Conservation (phyloP, 2,888 invertebrate genomes). For the Stenoptilia bipunctidactyla region DNA sequence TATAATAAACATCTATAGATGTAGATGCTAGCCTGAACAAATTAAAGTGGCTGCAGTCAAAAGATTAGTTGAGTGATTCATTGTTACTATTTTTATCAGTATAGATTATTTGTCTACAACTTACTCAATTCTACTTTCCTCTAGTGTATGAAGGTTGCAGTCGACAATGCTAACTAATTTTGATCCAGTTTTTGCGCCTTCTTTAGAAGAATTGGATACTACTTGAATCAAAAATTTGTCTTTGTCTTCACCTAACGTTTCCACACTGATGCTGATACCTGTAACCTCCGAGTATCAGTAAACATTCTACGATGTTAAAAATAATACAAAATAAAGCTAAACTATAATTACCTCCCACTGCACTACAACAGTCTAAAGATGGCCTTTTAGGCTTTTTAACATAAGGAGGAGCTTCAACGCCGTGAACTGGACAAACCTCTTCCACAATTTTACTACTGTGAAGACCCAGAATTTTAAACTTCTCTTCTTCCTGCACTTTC, state of each 20-base stretch:
- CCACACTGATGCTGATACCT: slow-evolving; percentile 57
- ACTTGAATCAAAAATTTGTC: slow-evolving; percentile 72
- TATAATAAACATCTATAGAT: no score
- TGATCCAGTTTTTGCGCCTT: slow-evolving; percentile 69
- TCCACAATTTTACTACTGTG: slow-evolving; percentile 21
- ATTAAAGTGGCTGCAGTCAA: no score
- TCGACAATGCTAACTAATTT: slow-evolving; percentile 73
- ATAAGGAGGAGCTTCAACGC: slow-evolving; percentile 31
- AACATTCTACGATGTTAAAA: no score
- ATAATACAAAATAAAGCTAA: no score
- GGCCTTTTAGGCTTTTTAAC: slow-evolving; percentile 37
- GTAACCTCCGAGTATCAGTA: no score
- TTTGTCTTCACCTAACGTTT: slow-evolving; percentile 52
- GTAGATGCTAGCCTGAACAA: no score
- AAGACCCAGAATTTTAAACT: slow-evolving; percentile 40
- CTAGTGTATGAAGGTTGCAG: slow-evolving; percentile 73
- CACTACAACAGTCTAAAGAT: slow-evolving; percentile 57
- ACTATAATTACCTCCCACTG: slow-evolving; percentile 57
- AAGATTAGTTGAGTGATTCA: no score
- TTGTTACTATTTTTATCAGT: no score
- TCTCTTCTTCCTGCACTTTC: slow-evolving; percentile 28
- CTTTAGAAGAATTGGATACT: slow-evolving; percentile 70
- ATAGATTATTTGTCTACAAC: no score
- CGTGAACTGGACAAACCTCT: slow-evolving; percentile 27
- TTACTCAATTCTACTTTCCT: slow-evolving; percentile 74